A percentile compares a stretch with the other conserved stretches of the same genome.
These are phyloP conservation scores for Hemicordylus capensis DNA, from an alignment of 2,113 vertebrate genomes.

Conservation along the genomic window DNA sequence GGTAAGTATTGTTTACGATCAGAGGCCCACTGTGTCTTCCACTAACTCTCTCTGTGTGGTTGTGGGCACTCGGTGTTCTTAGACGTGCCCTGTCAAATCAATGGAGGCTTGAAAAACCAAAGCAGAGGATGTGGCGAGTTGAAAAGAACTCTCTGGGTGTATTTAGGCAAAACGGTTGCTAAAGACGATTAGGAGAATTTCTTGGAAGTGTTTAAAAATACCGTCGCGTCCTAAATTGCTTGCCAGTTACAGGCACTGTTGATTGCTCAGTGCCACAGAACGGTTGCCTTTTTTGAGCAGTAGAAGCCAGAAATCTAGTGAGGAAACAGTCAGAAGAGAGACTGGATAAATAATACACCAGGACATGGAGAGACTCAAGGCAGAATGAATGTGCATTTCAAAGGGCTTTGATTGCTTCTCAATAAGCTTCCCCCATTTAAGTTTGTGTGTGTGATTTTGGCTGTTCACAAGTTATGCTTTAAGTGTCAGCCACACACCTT, in stretches of 20 bases:
- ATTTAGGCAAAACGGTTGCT: background rate
- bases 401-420: background rate
- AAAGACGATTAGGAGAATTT: background rate
- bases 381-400: background rate
- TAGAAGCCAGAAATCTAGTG: background rate
- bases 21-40: no score
- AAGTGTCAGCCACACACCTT: background rate
- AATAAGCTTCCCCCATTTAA: background rate
- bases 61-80: background rate
- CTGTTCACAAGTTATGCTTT: background rate
- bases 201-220: background rate
- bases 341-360: background rate
- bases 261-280: background rate
- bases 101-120: background rate
- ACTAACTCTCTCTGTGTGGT: background rate
- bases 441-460: background rate
- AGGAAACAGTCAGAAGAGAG: background rate
- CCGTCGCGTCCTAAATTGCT: background rate
- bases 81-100: background rate
- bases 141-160: background rate
- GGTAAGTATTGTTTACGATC: no score
- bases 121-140: background rate
- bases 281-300: background rate
- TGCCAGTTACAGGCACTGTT: background rate
- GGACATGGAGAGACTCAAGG: no score